Base-by-base conservation (phyloP, 2,888 invertebrate genomes). In the Pteria penguin region DNA sequence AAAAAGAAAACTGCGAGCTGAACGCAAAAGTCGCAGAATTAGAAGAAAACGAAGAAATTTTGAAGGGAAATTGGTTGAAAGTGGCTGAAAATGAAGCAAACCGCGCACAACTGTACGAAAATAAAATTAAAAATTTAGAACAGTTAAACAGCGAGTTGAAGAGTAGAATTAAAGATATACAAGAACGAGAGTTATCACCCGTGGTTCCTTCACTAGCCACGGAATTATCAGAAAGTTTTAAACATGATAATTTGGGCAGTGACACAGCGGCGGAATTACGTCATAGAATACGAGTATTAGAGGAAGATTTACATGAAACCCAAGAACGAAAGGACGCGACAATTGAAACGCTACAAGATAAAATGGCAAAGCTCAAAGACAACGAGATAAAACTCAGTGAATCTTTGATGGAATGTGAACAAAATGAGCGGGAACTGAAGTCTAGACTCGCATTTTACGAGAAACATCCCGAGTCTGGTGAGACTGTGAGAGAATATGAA, bases 61-160 rank as follows among this genome's bases (percentile, higher is more conserved):
- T 88, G 57, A 82, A 85, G 62, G 85, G 86, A 14, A 88, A 89
- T 76, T 89, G 89, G 89, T 79, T 84, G 26, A 82, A 86, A 63
- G 87, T 87, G 52, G 89, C 88, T 22, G 87, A 87, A 68, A 87
- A 87, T 63, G 88, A 89, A 66, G 84, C 86, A 5, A 86, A 86
- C 60, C 86, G 88, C 65, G 78, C 82, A 8, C 82, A 84, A 58
- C 81, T 82, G 54, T 75, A 87, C 57, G 87, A 88, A 66, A 87
- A 88, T 69, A 89, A 89, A 72, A 80, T 88, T 4, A 79, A 77
- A 80, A 84, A 85, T 71, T 67, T 88, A 52, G 86, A 88, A 71
- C 60, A 72, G 45, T 54, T 81, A 24, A 89, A 88, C 76, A 78
- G 80, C n/a, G 86, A 89, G n/a, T 76, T 89, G 11, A 87, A 86